Evolutionary conservation across 2,888 invertebrate species (phyloP).

Genomic region (Pteria penguin): DNA sequence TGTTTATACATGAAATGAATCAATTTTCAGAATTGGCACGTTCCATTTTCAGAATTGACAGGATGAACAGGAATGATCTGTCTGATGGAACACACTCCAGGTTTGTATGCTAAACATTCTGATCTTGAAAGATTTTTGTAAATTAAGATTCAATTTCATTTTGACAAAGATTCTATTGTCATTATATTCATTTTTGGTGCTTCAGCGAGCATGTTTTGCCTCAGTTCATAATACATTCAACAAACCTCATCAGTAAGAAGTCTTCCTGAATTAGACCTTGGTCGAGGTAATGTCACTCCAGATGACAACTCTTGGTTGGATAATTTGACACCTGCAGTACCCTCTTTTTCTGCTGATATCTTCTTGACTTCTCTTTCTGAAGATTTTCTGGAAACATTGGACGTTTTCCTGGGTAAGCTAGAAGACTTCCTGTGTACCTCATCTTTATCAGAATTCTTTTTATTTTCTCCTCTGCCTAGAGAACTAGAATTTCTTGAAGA

Average conservation of each 20-base stretch:
- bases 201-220: too few relatives aligned
- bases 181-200: too few relatives aligned
- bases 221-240: background rate
- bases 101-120: too few relatives aligned
- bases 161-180: too few relatives aligned
- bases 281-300: slow-evolving; percentile 78
- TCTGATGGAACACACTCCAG: too few relatives aligned
- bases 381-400: slow-evolving; percentile 33
- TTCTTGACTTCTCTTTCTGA: slow-evolving; percentile 34
- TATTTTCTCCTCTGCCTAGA: background rate
- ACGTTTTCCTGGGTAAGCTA: slow-evolving; percentile 41
- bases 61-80: too few relatives aligned
- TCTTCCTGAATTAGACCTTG: slow-evolving; percentile 91
- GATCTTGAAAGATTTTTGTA: too few relatives aligned
- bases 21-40: too few relatives aligned
- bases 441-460: background rate
- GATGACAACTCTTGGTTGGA: slow-evolving; percentile 9
- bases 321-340: slow-evolving; percentile 10
- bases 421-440: slow-evolving; percentile 39
- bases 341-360: slow-evolving; percentile 36
- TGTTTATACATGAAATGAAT: too few relatives aligned
- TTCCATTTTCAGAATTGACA: too few relatives aligned
- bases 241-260: slow-evolving; percentile 89
- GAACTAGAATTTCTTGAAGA: slow-evolving; percentile 8
- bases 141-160: too few relatives aligned